Percentiles rank a stretch among this genome's conserved stretches.
Evolutionary conservation across 1,140 invertebrate genomes (phyloP).

Genomic region (Holotrichia oblita): DNA sequence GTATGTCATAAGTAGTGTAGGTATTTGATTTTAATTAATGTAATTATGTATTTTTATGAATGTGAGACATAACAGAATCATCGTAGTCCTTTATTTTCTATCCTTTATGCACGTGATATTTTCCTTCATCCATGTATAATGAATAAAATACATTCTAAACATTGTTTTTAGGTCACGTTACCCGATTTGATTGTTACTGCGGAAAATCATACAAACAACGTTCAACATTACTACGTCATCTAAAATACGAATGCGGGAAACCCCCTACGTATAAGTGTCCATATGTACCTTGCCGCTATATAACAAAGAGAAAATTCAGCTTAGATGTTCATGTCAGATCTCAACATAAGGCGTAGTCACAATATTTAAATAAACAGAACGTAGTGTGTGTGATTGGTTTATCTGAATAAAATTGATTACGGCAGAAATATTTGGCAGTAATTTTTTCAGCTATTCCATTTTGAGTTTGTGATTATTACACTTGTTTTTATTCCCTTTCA

Average conservation of each 20-base stretch:
- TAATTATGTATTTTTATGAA: neutral
- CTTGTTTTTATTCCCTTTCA: too few relatives aligned
- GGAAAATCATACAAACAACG: constrained; percentile 40
- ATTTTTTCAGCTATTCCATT: neutral
- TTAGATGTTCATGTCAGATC: constrained; percentile 35
- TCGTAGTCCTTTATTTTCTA: neutral
- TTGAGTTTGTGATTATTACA: neutral
- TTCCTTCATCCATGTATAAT: neutral
- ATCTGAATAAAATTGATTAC: neutral
- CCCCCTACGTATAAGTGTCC: constrained; percentile 64
- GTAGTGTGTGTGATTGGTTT: neutral
- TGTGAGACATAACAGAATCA: neutral
- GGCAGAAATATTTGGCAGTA: neutral
- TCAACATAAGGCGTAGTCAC: constrained; percentile 30
- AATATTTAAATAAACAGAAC: neutral
- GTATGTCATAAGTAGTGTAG: too few relatives aligned
- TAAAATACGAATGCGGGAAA: constrained; percentile 65
- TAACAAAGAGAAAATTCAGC: constrained; percentile 62
- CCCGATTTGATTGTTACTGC: constrained; percentile 35
- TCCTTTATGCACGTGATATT: neutral
- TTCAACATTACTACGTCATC: constrained; percentile 53
- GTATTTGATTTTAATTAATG: too few relatives aligned
- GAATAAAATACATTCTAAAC: constrained; percentile 3
- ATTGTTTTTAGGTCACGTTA: constrained; percentile 21
- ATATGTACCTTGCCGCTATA: constrained; percentile 62